Evolutionary conservation across 2,797 vertebrate species (phyloP).

Genomic region (Harpagifer antarcticus): DNA sequence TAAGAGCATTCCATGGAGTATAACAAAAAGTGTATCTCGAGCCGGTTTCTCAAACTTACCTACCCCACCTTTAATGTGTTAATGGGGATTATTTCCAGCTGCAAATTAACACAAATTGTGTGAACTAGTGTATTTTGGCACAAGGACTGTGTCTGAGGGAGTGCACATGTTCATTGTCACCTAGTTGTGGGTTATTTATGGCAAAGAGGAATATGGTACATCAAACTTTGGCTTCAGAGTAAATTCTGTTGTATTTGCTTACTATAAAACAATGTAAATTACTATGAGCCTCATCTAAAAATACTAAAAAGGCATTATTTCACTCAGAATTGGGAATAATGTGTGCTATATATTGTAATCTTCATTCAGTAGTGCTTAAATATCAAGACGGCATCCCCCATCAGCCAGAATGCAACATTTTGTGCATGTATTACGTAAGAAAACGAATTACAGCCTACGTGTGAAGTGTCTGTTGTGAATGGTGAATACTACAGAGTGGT

Average conservation of each 20-base stretch:
- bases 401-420: background rate
- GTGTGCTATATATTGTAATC: background rate
- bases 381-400: background rate
- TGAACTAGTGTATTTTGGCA: background rate
- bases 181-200: background rate
- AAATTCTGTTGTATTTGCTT: background rate
- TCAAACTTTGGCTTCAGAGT: background rate
- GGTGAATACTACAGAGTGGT: background rate
- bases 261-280: background rate
- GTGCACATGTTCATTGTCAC: background rate
- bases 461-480: background rate
- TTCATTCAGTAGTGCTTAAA: background rate
- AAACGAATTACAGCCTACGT: background rate
- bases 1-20: too few relatives aligned
- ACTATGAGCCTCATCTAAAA: background rate
- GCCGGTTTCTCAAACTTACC: too few relatives aligned
- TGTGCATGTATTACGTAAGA: background rate
- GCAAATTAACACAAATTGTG: background rate
- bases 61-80: too few relatives aligned
- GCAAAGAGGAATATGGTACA: background rate
- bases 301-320: background rate
- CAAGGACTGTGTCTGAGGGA: background rate
- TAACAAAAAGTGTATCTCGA: too few relatives aligned
- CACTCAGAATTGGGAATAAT: background rate
- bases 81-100: conserved; percentile 16